Percentiles rank a stretch among this genome's conserved stretches.
phyloP scores from a whole-genome alignment of 2,888 invertebrate species.

The Oscheius onirici region DNA sequence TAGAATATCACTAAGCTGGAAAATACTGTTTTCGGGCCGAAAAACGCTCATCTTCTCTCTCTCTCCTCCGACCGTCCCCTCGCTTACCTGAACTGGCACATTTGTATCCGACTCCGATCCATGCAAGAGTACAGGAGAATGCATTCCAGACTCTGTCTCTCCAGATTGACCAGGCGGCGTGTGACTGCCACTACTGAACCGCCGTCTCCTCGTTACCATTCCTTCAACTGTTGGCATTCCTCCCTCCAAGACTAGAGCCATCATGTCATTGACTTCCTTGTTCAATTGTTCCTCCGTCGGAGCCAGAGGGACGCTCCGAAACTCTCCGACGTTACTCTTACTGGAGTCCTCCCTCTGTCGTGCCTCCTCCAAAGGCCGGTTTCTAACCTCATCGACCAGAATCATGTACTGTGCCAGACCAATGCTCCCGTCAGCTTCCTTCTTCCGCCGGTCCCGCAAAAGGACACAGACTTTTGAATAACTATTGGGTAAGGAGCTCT shows the following conservation, averaged over 20 bases:
- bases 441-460: slow-evolving; percentile 34
- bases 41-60: too few relatives aligned
- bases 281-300: slow-evolving; percentile 26
- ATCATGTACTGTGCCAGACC: slow-evolving; percentile 32
- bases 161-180: not conserved
- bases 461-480: slow-evolving; percentile 42
- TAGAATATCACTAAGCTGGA: too few relatives aligned
- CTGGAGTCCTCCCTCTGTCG: slow-evolving; percentile 37
- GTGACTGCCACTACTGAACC: slow-evolving; percentile 33
- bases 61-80: too few relatives aligned
- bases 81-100: too few relatives aligned
- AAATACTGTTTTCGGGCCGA: too few relatives aligned
- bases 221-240: slow-evolving; percentile 34
- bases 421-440: slow-evolving; percentile 9
- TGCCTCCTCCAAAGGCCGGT: slow-evolving; percentile 35
- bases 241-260: slow-evolving; percentile 31
- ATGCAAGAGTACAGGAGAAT: not conserved
- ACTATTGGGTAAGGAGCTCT: not conserved
- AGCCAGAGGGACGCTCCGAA: slow-evolving; percentile 6
- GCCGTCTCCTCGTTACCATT: not conserved
- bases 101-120: slow-evolving; percentile 2
- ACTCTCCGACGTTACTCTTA: slow-evolving; percentile 35
- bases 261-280: slow-evolving; percentile 35
- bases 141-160: not conserved
- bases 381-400: slow-evolving; percentile 30